Conservation (phyloP, 2,113 vertebrate species). For the Mirza zaza region DNA sequence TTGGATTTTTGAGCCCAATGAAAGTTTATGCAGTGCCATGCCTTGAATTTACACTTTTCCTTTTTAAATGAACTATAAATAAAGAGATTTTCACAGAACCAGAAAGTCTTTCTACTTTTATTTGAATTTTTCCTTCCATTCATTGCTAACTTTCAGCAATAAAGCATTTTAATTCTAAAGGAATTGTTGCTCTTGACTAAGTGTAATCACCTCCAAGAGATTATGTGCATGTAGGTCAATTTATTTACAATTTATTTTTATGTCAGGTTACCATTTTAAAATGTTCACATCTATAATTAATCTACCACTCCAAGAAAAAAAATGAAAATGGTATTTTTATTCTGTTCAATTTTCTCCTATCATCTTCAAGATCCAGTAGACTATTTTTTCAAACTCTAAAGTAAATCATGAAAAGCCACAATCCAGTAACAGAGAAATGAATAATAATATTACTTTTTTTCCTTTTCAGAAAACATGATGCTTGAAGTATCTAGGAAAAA, state of each 20-base stretch:
- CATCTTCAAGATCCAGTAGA: neutral
- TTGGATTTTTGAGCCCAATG: neutral
- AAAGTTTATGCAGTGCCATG: neutral
- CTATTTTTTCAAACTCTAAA: neutral
- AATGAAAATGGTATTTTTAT: neutral
- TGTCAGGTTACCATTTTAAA: slow-evolving; percentile 16
- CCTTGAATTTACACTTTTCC: neutral
- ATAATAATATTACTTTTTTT: slow-evolving; percentile 8
- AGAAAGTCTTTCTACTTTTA: neutral
- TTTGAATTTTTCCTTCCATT: neutral
- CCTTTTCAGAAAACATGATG: slow-evolving; percentile 6
- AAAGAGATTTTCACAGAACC: neutral
- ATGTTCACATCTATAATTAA: slow-evolving; percentile 27
- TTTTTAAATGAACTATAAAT: slow-evolving; percentile 26
- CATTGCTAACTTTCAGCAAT: neutral
- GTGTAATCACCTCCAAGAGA: neutral
- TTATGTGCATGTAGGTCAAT: neutral
- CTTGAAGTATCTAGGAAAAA: slow-evolving; percentile 1
- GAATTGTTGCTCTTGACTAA: neutral
- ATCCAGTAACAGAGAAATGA: neutral
- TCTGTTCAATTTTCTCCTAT: neutral
- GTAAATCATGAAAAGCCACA: neutral
- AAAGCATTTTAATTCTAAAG: neutral
- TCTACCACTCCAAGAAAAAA: neutral
- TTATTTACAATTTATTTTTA: neutral